Conservation (phyloP, 2,888 invertebrate species). For the Patella ulyssiponensis region DNA sequence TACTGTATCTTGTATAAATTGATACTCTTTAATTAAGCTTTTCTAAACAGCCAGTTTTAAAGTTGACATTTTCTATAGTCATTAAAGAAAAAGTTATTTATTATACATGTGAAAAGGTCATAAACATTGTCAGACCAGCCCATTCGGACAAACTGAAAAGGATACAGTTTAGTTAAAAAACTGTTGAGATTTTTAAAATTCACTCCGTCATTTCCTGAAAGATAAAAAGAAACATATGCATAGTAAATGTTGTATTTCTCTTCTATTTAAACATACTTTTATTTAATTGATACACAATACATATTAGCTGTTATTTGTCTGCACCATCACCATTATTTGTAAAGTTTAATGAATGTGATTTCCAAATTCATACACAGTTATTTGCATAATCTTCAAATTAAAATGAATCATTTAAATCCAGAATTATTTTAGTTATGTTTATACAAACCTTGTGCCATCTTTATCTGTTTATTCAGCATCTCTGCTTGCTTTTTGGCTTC, state of each 20-base stretch:
- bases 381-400: not conserved
- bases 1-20: not conserved
- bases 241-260: not conserved
- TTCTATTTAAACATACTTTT: too few species aligned
- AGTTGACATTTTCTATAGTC: too few species aligned
- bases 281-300: too few species aligned
- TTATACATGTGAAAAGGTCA: too few species aligned
- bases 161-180: slow-evolving; percentile 46
- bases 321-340: not conserved
- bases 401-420: not conserved
- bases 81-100: too few species aligned
- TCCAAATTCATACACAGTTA: too few species aligned
- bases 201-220: slow-evolving; percentile 30
- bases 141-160: slow-evolving; percentile 24
- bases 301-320: not conserved
- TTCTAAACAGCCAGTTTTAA: too few species aligned
- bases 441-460: slow-evolving; percentile 29
- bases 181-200: slow-evolving; percentile 38
- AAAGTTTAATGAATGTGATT: too few species aligned
- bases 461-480: slow-evolving; percentile 30
- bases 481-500: slow-evolving; percentile 26
- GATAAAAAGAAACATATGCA: slow-evolving; percentile 16
- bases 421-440: too few species aligned
- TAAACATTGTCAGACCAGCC: not conserved
- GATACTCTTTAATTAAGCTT: too few species aligned